Evolutionary conservation across 2,797 vertebrate species (phyloP).

Genomic region (Hydrocynus forskahlii): DNA sequence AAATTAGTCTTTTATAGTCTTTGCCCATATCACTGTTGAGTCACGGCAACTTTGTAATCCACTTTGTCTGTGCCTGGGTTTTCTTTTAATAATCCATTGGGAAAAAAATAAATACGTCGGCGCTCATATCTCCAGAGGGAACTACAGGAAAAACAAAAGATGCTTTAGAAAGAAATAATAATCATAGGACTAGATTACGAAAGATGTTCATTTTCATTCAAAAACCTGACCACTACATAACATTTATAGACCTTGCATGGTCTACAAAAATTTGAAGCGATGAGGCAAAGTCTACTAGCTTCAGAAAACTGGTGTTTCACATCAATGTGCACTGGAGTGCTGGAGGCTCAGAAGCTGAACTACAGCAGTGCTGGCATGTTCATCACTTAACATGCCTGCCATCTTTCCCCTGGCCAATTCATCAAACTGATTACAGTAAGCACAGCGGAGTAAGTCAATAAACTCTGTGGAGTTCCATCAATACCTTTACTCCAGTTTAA

Average conservation of each 20-base stretch:
- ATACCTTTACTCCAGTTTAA: constrained; percentile 54
- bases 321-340: neutral
- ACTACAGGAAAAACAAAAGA: neutral
- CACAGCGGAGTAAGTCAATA: constrained; percentile 56
- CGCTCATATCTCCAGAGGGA: neutral
- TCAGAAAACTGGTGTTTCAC: constrained; percentile 9
- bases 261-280: neutral
- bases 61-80: neutral
- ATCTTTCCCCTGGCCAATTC: constrained; percentile 44
- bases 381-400: constrained; percentile 22
- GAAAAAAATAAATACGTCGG: neutral
- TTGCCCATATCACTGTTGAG: neutral
- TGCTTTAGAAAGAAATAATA: neutral
- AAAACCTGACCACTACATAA: neutral
- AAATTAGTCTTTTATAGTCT: neutral
- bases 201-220: neutral
- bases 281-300: neutral
- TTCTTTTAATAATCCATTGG: neutral
- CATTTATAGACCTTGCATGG: neutral
- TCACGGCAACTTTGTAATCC: constrained; percentile 3
- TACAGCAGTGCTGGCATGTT: constrained; percentile 12
- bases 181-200: no score
- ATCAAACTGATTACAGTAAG: constrained; percentile 58
- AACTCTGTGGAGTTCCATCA: constrained; percentile 51
- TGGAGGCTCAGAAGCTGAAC: constrained; percentile 18